These are phyloP conservation scores for Phoronis australis DNA, from an alignment of 2,888 invertebrate species.

Conservation along the genomic window DNA sequence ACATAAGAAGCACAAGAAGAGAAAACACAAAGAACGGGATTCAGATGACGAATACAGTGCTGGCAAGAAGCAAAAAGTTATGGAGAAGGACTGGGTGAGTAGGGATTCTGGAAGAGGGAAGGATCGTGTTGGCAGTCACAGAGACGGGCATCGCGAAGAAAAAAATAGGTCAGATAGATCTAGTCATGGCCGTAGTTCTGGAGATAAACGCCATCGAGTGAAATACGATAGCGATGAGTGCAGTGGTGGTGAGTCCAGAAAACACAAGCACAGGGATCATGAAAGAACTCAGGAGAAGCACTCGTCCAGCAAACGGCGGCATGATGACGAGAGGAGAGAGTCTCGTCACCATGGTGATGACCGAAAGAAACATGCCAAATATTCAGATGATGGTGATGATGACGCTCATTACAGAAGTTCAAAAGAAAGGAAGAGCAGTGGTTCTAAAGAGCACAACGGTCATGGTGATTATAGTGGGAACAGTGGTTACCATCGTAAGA, in stretches of 20 bases:
- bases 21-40: constrained; percentile 26
- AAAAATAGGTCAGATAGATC: neutral
- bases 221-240: constrained; percentile 6
- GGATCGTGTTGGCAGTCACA: too few species aligned
- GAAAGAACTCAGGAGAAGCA: too few species aligned
- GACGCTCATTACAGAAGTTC: constrained; percentile 9
- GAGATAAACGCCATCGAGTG: neutral
- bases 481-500: constrained; percentile 12
- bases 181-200: neutral
- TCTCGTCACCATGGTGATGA: too few species aligned
- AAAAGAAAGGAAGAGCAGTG: constrained; percentile 12
- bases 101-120: constrained; percentile 7
- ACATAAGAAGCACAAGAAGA: constrained; percentile 26
- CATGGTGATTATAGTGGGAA: constrained; percentile 9
- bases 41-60: constrained; percentile 14
- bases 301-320: too few species aligned
- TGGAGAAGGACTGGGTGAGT: constrained; percentile 12
- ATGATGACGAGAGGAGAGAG: too few species aligned
- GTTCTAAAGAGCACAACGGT: constrained; percentile 5
- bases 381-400: too few species aligned
- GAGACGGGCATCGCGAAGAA: constrained; percentile 18
- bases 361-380: too few species aligned
- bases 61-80: constrained; percentile 14
- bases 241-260: constrained; percentile 8
- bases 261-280: constrained; percentile 9